A percentile compares a stretch with the other conserved stretches of the same genome.
Evolutionary conservation across 2,113 vertebrate genomes (phyloP).

Genomic region (Pagrus major): DNA sequence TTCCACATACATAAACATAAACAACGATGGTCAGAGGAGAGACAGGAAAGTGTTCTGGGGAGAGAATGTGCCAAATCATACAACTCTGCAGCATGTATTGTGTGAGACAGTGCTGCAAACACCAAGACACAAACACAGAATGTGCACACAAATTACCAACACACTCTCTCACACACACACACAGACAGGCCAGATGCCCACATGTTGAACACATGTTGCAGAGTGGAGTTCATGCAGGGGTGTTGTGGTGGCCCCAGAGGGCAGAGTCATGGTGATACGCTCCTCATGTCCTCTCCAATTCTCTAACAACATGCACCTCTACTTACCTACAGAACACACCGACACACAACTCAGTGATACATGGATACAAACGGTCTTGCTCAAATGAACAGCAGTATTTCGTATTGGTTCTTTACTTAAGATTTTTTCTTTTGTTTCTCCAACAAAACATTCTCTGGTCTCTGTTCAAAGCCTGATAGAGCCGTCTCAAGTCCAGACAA

Average conservation of each 20-base stretch:
- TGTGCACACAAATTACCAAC: constrained; percentile 39
- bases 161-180: background rate
- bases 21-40: constrained; percentile 32
- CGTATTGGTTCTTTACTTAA: background rate
- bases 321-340: constrained; percentile 30
- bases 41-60: constrained; percentile 33
- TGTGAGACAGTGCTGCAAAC: constrained; percentile 44
- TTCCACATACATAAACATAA: constrained; percentile 69
- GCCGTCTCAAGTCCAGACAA: background rate
- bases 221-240: constrained; percentile 71
- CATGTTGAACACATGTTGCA: constrained; percentile 80
- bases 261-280: constrained; percentile 54
- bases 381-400: background rate
- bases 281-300: constrained; percentile 44
- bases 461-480: background rate
- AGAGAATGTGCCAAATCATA: constrained; percentile 60
- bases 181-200: constrained; percentile 56
- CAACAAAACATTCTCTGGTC: constrained; percentile 1
- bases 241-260: constrained; percentile 68
- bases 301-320: constrained; percentile 32
- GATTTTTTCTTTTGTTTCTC: background rate
- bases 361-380: background rate
- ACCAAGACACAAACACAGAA: constrained; percentile 23
- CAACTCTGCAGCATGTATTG: constrained; percentile 36
- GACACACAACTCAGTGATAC: background rate